Base-by-base conservation (phyloP, 2,888 invertebrate species). In the Tridacna gigas region DNA sequence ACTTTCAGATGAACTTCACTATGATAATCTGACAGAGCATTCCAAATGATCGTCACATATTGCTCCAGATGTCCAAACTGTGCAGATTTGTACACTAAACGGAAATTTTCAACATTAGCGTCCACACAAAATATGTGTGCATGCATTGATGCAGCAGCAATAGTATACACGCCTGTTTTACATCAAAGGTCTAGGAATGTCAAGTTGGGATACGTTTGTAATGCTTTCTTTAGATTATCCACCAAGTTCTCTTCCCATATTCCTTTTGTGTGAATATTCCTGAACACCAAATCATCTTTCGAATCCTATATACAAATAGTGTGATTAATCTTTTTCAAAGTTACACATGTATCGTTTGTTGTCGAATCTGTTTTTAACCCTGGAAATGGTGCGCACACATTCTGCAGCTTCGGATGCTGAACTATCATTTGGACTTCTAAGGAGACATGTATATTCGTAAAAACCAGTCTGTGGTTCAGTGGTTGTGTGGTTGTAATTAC, bases 11-110 rank as follows among this genome's bases (percentile, higher is more conserved):
- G 4, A 12, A 65, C 65, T 26, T 65, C 65, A 28, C 28, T 26
- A 22, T 26, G 65, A 12, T 65, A 26, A 65, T 65, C 65, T 20
- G 65, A 65, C 26, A 65, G 65, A 15, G 65, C 65, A 28, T 65
- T 65, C 65, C 65, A 65, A 65, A 65, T 65, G 26, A 65, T 25
- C 1, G 65, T 65, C 3, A 65, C 65, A 28, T 65, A 28, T 5
- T 65, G 15, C 15, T 65, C 26, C 25, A 65, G 25, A 11, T 28
- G 65, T 65, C 65, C 65, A 28, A 65, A 15, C 25, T 28, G 25
- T 12, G 26, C 26, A 11, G 65, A 65, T 65, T 65, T 65, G 0
- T 26, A 65, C 26, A 65, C 65, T 26, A 65, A 65, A 13, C 65
- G 65, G 2, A 65, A 20, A 26, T 65, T 65, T 26, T 26, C 65